Percentiles rank a stretch among this genome's conserved stretches.
These are phyloP conservation scores for Hyles lineata DNA, from an alignment of 2,888 invertebrate genomes.

Conservation along the genomic window DNA sequence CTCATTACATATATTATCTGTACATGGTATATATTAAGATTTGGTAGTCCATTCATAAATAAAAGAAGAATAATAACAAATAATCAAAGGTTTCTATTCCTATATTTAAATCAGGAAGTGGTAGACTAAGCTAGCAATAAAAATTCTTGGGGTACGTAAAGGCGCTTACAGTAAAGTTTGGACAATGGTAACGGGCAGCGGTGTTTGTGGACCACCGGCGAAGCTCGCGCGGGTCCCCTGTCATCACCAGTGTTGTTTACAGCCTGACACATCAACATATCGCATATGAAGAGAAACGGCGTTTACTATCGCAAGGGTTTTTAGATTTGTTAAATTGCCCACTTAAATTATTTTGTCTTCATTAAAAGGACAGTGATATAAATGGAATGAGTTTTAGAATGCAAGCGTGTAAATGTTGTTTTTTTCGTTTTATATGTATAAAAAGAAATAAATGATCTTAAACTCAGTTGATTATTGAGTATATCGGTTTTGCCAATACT, in stretches of 20 bases:
- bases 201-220: conserved; percentile 78
- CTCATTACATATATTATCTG: too few species aligned
- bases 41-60: background rate
- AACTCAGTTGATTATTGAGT: too few species aligned
- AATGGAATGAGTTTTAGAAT: too few species aligned
- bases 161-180: conserved; percentile 69
- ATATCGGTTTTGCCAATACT: too few species aligned
- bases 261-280: conserved; percentile 38
- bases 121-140: conserved; percentile 33
- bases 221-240: conserved; percentile 46
- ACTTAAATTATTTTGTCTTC: background rate
- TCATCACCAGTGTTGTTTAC: conserved; percentile 46
- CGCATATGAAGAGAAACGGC: conserved; percentile 27
- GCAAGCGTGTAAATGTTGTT: too few species aligned
- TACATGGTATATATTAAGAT: too few species aligned
- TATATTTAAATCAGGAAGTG: conserved; percentile 19
- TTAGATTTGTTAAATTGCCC: conserved; percentile 4
- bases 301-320: conserved; percentile 1
- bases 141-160: conserved; percentile 46
- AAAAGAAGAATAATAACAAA: background rate
- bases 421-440: too few species aligned
- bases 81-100: background rate
- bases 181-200: conserved; percentile 62
- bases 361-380: too few species aligned
- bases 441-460: too few species aligned